Evolutionary conservation across 2,797 vertebrate species (phyloP), one percentile per base, ranked within the genome.

Genomic region (Morelia viridis): DNA sequence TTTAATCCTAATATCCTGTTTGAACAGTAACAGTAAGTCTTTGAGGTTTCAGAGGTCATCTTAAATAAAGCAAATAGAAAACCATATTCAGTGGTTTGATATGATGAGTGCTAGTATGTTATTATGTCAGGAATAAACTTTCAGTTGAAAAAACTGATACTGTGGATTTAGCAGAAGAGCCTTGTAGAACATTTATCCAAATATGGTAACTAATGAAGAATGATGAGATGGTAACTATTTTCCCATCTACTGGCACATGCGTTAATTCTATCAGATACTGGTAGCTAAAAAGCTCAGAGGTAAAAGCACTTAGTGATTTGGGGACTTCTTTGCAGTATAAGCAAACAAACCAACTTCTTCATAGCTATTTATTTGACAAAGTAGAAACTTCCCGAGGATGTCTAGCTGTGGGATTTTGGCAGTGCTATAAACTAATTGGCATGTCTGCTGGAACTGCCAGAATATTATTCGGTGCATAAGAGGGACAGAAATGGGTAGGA

Each of bases 141-240:
- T 94, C 56, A n/a, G 87, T 19, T 92, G 93, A 93, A 95, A 94
- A 95, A 94, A 15, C 3, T 88, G n/a, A 92, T 94, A 71, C 62
- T 84, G 88, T 90, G 60, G 68, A 24, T 95, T 89, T 0, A 22
- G 60, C 31, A 80, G 62, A 95, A 94, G 80, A 93, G 24, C 56
- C 22, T 89, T 53, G 8, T 88, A 87, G 0, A n/a, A 62, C 92
- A 92, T 84, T 95, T 93, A 93, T 92, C 28, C 64, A 91, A 94
- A 92, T 17, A 87, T 1, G 35, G 87, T n/a, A 28, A 93, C 60
- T 92, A 91, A 91, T 93, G 68, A 95, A 95, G 92, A 96, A 92
- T 26, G 7, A 92, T 92, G 35, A 85, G 4, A 2, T 35, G 91
- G 56, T 11, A 91, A 94, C 10, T 12, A 88, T 92, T 93, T 88